Conservation (phyloP, 2,113 vertebrate species). For the Sinocyclocheilus rhinocerous region DNA sequence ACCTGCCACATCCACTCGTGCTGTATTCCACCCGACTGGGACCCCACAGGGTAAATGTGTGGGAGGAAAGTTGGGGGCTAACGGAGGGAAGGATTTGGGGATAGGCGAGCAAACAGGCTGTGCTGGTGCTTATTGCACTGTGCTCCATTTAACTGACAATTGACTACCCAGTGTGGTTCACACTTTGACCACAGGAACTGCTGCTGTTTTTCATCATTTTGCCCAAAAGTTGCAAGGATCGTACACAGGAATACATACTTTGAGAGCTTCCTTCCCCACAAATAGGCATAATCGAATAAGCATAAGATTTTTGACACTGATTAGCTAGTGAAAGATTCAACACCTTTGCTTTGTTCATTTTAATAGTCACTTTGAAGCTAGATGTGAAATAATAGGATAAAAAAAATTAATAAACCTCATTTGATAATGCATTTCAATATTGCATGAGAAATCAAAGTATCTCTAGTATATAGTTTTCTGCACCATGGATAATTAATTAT, state of each 20-base stretch:
- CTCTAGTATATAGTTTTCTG: conserved; percentile 68
- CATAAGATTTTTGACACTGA: conserved; percentile 42
- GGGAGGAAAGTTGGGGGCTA: conserved; percentile 56
- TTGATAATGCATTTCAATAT: conserved; percentile 69
- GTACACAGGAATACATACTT: background rate
- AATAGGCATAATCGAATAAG: background rate
- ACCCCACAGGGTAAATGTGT: conserved; percentile 72
- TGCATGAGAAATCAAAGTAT: conserved; percentile 68
- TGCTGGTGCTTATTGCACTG: conserved; percentile 69
- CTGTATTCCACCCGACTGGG: conserved; percentile 74
- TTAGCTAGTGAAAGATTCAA: conserved; percentile 67
- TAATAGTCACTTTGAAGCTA: conserved; percentile 61
- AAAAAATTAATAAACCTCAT: conserved; percentile 62
- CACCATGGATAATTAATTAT: conserved; percentile 71
- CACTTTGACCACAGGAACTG: conserved; percentile 27
- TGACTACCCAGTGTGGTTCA: conserved; percentile 62
- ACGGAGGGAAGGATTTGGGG: conserved; percentile 62
- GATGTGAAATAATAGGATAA: conserved; percentile 67
- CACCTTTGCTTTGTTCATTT: conserved; percentile 72
- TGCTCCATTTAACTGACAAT: conserved; percentile 75
- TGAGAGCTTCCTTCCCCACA: background rate
- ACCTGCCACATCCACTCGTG: conserved; percentile 76
- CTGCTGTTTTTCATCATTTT: conserved; percentile 24
- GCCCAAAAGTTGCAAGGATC: conserved; percentile 53
- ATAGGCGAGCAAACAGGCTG: conserved; percentile 45